phyloP scores from a whole-genome alignment of 1,140 invertebrate species.

The Drosophila kepulauana region DNA sequence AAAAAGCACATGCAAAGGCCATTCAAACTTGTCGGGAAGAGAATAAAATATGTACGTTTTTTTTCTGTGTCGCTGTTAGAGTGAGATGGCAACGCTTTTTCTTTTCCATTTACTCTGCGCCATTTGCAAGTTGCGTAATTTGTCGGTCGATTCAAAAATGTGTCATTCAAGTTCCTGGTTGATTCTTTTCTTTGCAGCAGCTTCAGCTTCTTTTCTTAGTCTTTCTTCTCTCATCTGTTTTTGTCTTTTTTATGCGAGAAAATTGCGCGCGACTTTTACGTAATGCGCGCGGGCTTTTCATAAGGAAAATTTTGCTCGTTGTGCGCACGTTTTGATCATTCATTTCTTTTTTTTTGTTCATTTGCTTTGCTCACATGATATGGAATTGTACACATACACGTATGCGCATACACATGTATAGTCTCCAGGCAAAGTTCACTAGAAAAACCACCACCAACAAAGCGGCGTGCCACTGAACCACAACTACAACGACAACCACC shows the following conservation, averaged over 20 bases:
- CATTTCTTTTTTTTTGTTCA: constrained; percentile 16
- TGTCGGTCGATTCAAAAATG: constrained; percentile 68
- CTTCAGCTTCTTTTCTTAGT: constrained; percentile 30
- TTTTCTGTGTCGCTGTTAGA: constrained; percentile 17
- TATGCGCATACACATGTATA: constrained; percentile 36
- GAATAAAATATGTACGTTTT: constrained; percentile 10
- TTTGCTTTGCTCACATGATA: constrained; percentile 56
- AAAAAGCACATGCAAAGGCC: constrained; percentile 70
- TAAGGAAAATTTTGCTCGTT: constrained; percentile 11
- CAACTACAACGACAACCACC: constrained; percentile 25
- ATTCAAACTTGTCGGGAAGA: constrained; percentile 54
- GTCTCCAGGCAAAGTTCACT: constrained; percentile 74
- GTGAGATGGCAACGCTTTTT: constrained; percentile 30
- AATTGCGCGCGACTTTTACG: constrained; percentile 64
- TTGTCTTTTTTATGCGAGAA: constrained; percentile 4
- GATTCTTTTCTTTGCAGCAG: constrained; percentile 28
- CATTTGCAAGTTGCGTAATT: constrained; percentile 82
- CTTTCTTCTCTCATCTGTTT: constrained; percentile 12
- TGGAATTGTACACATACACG: constrained; percentile 23
- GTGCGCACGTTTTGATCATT: constrained; percentile 25
- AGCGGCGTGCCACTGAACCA: constrained; percentile 33
- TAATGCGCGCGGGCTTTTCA: constrained; percentile 61
- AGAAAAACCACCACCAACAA: constrained; percentile 60
- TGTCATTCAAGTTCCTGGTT: constrained; percentile 79
- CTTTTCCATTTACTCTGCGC: constrained; percentile 47